Evolutionary conservation across 2,113 vertebrate species (phyloP), one percentile per base, ranked within the genome.

Genomic region (Petrocephalus microphthalmus): DNA sequence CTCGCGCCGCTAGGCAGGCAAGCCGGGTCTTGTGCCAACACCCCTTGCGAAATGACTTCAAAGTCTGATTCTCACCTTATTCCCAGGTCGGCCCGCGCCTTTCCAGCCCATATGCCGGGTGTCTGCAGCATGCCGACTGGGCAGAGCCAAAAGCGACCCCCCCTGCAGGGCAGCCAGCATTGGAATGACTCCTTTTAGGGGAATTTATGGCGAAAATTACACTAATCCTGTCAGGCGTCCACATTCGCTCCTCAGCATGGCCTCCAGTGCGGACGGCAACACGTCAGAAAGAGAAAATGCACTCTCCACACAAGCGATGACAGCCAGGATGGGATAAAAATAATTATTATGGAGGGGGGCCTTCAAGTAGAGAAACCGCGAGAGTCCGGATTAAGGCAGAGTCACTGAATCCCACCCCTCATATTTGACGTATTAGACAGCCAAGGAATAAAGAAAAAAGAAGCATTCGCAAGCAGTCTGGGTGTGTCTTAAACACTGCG

Each of bases 31-130:
- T 56, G 84, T 52, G 22, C 2, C 7, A 33, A 11, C 17, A 7
- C 51, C 51, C 52, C 7, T 19, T 19, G 84, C 20, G 84, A 54
- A 85, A 51, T 85, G 22, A 29, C 25, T 85, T 85, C 84, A 33
- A 85, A 37, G 52, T 52, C 8, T 54, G 84, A 85, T 85, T 85
- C 84, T 54, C 84, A 85, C 84, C 51, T 54, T 42, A 42, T 85
- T 85, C 84, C 52, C 84, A 56, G 84, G 84, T 56, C 13, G n/a
- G 25, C 6, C 52, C 7, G 10, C 53, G 49, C 49, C 51, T 51
- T 33, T 53, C 42, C 15, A 13, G n/a, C 51, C 83, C 84, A 85
- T 85, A 85, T 85, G 84, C 51, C 25, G 22, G n/a, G 52, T 19
- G 84, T 54, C 15, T 53, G 22, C 84, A 33, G 51, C 13, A 15